These are phyloP conservation scores for Leptestheria dahalacensis DNA, from an alignment of 1,140 invertebrate species.

Conservation along the genomic window DNA sequence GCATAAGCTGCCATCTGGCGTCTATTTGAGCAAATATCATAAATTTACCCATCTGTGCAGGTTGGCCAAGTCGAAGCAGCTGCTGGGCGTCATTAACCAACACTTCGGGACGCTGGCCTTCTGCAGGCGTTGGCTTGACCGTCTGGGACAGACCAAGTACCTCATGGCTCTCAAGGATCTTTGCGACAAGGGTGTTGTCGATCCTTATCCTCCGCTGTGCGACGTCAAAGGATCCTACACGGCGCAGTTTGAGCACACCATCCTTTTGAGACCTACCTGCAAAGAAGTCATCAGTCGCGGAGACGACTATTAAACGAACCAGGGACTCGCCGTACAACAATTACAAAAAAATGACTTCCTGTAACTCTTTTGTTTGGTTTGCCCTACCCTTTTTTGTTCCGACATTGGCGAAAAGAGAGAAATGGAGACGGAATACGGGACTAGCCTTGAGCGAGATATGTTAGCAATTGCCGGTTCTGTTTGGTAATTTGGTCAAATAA, in stretches of 20 bases:
- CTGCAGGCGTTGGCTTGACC: conserved; percentile 96
- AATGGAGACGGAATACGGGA: background rate
- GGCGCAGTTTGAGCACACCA: conserved; percentile 98
- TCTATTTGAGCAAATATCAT: conserved; percentile 3
- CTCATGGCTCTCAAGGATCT: conserved; percentile 97
- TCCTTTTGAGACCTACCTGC: conserved; percentile 91
- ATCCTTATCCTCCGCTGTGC: conserved; percentile 94
- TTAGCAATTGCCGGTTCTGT: background rate
- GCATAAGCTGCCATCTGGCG: conserved; percentile 19
- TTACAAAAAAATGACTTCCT: too few relatives aligned
- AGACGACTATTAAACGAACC: conserved; percentile 71
- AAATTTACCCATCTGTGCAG: conserved; percentile 32
- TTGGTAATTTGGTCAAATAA: background rate
- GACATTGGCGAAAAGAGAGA: background rate
- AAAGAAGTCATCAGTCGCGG: conserved; percentile 96
- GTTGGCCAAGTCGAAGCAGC: conserved; percentile 76
- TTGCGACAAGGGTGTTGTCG: conserved; percentile 87
- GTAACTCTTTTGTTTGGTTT: too few relatives aligned
- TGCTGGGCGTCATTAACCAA: conserved; percentile 91
- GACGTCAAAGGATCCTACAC: conserved; percentile 97
- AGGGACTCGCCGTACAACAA: too few relatives aligned
- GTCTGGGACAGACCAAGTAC: conserved; percentile 91
- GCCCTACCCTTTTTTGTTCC: background rate
- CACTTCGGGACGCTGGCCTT: conserved; percentile 97
- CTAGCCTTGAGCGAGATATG: background rate